Base-by-base conservation (phyloP, 2,113 vertebrate species). In the Thomomys bottae region DNA sequence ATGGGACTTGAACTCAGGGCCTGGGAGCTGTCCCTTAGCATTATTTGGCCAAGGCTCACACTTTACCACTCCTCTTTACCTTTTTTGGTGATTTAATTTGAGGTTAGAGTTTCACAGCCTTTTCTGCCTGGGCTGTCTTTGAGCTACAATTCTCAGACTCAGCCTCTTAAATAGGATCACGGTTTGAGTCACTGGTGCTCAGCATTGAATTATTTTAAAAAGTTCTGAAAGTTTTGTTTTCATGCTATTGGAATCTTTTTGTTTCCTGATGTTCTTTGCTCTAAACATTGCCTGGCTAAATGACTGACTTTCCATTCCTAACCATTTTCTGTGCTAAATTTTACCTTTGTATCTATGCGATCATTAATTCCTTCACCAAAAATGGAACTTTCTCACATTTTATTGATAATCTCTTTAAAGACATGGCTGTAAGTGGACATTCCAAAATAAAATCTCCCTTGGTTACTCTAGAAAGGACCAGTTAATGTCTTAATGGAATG, bases 311-410 rank as follows among this genome's bases (percentile, higher is more conserved):
- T 86, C 67, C 45, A 66, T 45, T 88, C 34, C 63, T 14, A 77
- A 40, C 18, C 1, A 54, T 67, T 92, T 86, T 6, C 42, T 54
- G 0, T 63, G 34, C 14, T 91, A 75, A n/a, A n/a, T 82, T 77
- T 38, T 88, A 21, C 26, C 40, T 93, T 68, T 86, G 30, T 66
- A n/a, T 2, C 54, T 88, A 54, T 10, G 76, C 49, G 92, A 78
- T 42, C 2, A 2, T 76, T 92, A 42, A 87, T 67, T 90, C 17
- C 5, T 76, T 94, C 49, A 61, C 32, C 26, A 67, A 40, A 11
- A 88, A 68, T 17, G 3, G 73, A 49, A 86, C 24, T 24, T 95
- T 90, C 66, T 89, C 73, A 87, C 23, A 72, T 87, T 59, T 57
- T 38, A 36, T 79, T 82, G 92, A 93, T 14, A 61, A 38, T 36